phyloP scores from a whole-genome alignment of 2,888 invertebrate genomes.

The Spilosoma lubricipeda region DNA sequence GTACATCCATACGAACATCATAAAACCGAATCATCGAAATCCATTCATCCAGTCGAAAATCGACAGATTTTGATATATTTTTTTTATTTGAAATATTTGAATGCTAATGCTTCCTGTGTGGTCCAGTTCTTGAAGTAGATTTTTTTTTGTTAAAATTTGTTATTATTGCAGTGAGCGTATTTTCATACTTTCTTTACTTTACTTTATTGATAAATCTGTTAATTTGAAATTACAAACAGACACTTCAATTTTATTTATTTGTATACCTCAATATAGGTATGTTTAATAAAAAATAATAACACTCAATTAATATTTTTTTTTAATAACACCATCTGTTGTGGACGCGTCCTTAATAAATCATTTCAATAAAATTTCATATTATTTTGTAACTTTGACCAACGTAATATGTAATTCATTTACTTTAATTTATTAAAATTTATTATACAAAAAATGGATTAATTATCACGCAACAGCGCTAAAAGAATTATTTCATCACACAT shows the following conservation, averaged over 20 bases:
- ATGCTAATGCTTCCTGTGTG: too few relatives aligned
- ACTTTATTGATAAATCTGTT: too few relatives aligned
- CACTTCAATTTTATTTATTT: background rate
- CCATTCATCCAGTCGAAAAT: too few relatives aligned
- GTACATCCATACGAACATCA: too few relatives aligned
- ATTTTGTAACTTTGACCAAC: background rate
- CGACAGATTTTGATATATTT: too few relatives aligned
- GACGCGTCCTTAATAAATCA: background rate
- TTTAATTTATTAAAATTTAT: background rate
- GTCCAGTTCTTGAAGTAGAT: too few relatives aligned
- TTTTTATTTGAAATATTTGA: too few relatives aligned
- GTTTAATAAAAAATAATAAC: background rate
- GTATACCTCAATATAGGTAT: background rate
- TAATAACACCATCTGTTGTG: background rate
- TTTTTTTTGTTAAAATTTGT: too few relatives aligned
- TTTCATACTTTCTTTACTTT: too few relatives aligned
- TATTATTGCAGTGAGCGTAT: too few relatives aligned
- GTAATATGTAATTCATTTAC: background rate
- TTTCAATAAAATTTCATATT: background rate
- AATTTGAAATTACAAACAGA: background rate
- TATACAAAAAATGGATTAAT: background rate
- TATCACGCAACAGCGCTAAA: background rate
- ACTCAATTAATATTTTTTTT: background rate
- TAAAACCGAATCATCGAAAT: too few relatives aligned
- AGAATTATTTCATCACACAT: background rate